Evolutionary conservation across 2,888 invertebrate species (phyloP), one percentile per base, ranked within the genome.

Genomic region (Sphecodes monilicornis): DNA sequence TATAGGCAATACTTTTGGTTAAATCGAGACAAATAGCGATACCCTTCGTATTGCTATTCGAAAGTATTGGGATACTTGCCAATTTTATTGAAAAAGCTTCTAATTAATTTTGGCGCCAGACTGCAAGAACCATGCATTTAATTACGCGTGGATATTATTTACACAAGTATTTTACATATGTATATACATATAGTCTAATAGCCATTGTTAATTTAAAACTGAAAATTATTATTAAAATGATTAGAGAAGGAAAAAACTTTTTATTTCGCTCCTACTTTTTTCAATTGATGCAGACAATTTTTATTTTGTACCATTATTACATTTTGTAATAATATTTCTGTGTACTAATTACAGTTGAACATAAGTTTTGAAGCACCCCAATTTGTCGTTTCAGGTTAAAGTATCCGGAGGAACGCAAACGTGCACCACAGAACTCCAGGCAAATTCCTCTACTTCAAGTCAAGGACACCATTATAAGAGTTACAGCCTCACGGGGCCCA

Each of bases 391-490:
- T 3, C 78, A 95, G 95, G 95, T 98, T 50, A 98, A 98, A 95
- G 97, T 98, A 41, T 98, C 98, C 10, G 98, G 98, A 22, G 98
- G 98, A 43, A 98, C 98, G 0, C 98, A 98, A 94, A 98, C 98
- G 10, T 97, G 98, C 91, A 97, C 97, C 54, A 97, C 97, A 91
- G 97, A 97, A 92, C 95, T 97, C 57, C 97, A 97, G 94, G 97
- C 94, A 0, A 94, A 93, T 87, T 93, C 93, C 6, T 91, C 92
- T 41, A 88, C 89, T 10, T 91, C 93, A 5, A 93, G 86, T 79
- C 94, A 94, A 82, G 97, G 97, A 81, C 96, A 97, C 78, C 97
- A 97, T 89, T 97, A 97, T 92, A 98, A 98, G 93, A 98, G 98
- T 78, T 98, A 97, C 95, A 98, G 98, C 3, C 95, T 98, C 90